phyloP scores from a whole-genome alignment of 2,888 invertebrate species.

The Euplagia quadripunctaria region DNA sequence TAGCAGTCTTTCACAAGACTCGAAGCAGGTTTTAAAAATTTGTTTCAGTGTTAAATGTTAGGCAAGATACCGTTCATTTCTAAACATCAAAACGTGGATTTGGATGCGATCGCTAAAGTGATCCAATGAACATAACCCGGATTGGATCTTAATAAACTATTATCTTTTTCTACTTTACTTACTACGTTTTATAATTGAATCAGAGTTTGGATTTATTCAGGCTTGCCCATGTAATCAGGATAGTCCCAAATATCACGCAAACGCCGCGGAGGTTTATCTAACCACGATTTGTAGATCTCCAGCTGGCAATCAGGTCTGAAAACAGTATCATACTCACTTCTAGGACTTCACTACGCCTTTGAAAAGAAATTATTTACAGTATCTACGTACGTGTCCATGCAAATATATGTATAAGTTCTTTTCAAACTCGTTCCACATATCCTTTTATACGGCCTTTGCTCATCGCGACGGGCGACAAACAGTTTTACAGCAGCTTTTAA shows the following conservation, averaged over 20 bases:
- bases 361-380: conserved; percentile 11
- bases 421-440: conserved; percentile 43
- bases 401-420: conserved; percentile 14
- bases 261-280: conserved; percentile 62
- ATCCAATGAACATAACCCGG: not conserved
- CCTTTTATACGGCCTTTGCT: conserved; percentile 29
- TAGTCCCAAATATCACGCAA: conserved; percentile 77
- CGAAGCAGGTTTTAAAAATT: not conserved
- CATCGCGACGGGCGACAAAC: not conserved
- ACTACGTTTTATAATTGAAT: not conserved
- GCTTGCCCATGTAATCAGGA: conserved; percentile 55
- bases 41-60: not conserved
- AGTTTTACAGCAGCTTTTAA: conserved; percentile 36
- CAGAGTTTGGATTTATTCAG: not conserved
- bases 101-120: not conserved
- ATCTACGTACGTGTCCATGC: not conserved
- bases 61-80: not conserved
- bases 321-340: conserved; percentile 21
- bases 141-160: not conserved
- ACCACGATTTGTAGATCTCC: conserved; percentile 79
- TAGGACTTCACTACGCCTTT: not conserved
- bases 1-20: not conserved
- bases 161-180: not conserved
- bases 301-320: conserved; percentile 79
- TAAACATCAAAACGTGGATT: not conserved